Base-by-base conservation (phyloP, 2,888 invertebrate genomes). In the Amiota mariae region DNA sequence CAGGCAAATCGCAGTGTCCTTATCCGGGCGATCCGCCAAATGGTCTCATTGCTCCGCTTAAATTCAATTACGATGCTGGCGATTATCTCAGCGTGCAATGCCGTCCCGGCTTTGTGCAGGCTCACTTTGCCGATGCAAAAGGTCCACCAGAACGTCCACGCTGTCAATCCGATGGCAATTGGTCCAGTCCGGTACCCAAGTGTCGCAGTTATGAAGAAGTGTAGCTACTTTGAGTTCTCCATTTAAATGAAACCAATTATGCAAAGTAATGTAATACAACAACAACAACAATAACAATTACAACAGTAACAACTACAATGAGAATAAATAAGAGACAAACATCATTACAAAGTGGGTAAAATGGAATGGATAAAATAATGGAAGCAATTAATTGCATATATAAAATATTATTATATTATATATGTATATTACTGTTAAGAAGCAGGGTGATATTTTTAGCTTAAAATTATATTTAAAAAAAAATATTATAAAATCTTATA, bases 61-160 rank as follows among this genome's bases (percentile, higher is more conserved):
- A 94, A 87, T 94, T 94, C 89, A 92, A 93, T 87, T 94, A 94
- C 89, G 94, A 94, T 87, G 93, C 94, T 13, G 94, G 94, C 49
- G 94, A 94, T 86, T 93, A 92, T 79, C 91, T 94, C 79, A 93
- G 93, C 86, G 93, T 94, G 68, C 93, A 92, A 73, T 94, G 94
- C 85, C 92, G 93, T 73, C 92, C 93, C 9, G 94, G 94, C 56
- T 94, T 92, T 87, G 92, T 93, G 75, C 89, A 90, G 81, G 89
- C 87, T 75, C 88, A 88, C 75, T 84, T 87, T 73, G 88, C 87
- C 76, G 87, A 88, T 72, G 83, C 84, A 68, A 85, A 82, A 75
- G 91, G 92, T 73, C 91, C 92, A n/a, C 91, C 92, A 70, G 92
- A 93, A 80, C 91, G 92, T 82, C 93, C 94, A 8, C 92, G 92